A percentile compares a stretch with the other conserved stretches of the same genome.
These are phyloP conservation scores for Carduelis carduelis DNA, from an alignment of 2,797 vertebrate species.

Conservation along the genomic window DNA sequence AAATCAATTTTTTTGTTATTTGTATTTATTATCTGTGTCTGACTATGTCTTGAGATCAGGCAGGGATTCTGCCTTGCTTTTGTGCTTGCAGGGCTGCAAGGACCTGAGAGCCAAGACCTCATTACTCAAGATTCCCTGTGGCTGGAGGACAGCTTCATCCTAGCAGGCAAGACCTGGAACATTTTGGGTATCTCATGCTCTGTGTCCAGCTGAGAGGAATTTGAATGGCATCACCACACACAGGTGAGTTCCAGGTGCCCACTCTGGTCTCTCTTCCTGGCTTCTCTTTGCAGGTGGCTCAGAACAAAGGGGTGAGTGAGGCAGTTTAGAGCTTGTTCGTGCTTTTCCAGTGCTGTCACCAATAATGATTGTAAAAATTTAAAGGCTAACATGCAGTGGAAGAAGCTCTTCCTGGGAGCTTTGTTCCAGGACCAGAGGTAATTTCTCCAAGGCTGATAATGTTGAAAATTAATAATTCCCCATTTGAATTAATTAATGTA, in stretches of 20 bases:
- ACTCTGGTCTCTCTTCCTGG: background rate
- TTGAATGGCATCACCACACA: fast-evolving
- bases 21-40: background rate
- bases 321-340: background rate
- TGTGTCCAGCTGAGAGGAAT: background rate
- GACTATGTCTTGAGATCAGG: background rate
- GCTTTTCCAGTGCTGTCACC: background rate
- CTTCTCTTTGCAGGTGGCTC: background rate
- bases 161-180: background rate
- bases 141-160: background rate
- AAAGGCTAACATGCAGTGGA: background rate
- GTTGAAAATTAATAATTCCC: conserved; percentile 48
- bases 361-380: background rate
- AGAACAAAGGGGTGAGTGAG: background rate
- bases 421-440: background rate
- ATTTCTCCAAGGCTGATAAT: conserved; percentile 14
- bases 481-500: conserved; percentile 52
- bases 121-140: background rate
- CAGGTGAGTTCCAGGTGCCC: background rate
- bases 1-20: background rate
- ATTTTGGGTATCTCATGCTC: background rate
- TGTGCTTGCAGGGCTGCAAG: background rate
- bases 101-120: background rate
- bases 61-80: background rate
- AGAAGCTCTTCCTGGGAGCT: background rate